Evolutionary conservation across 2,113 vertebrate species (phyloP), one percentile per base, ranked within the genome.

Genomic region (Notothenia coriiceps): DNA sequence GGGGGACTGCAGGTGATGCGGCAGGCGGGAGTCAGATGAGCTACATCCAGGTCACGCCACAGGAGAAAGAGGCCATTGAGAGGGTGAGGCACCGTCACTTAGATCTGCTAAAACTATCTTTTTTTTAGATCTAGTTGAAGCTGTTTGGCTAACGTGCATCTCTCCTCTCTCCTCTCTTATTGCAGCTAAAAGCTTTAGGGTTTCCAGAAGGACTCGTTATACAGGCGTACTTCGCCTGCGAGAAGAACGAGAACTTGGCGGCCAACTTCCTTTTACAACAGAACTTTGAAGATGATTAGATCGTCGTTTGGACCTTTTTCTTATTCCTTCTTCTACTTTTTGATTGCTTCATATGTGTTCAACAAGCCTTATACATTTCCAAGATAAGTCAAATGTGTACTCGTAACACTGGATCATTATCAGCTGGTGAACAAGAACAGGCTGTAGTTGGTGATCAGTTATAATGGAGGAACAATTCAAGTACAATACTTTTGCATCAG

Each of bases 191-290:
- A 95, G 98, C 97, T 74, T 92, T 98, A 86, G 98, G 98, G 93
- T 99, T 99, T 92, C 97, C 97, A 82, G 98, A 99, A 96, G 97
- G 97, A 96, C 97, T 99, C 93, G 98, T 98, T 95, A 97, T 99
- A 90, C 97, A 99, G 88, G 98, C 98, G 0, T 99, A 98, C 95
- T 98, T 99, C 81, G 98, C 97, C 77, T 99, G 97, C 88, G 97
- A 99, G 96, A 98, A 99, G 96, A 98, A 98, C 66, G 98, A 99
- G 92, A 98, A 98, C 91, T 91, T 99, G 96, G 98, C 98, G 79
- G 98, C 98, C 94, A 98, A 98, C 95, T 99, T 99, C 90, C 98
- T 99, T 95, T 96, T 99, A 88, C 98, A 98, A 84, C 98, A 98
- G 95, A 98, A 97, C 94, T 98, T 98, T 89, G 98, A 99, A 14